Evolutionary conservation across 1,140 invertebrate species (phyloP), one percentile per base, ranked within the genome.

Genomic region (Littorina saxatilis): DNA sequence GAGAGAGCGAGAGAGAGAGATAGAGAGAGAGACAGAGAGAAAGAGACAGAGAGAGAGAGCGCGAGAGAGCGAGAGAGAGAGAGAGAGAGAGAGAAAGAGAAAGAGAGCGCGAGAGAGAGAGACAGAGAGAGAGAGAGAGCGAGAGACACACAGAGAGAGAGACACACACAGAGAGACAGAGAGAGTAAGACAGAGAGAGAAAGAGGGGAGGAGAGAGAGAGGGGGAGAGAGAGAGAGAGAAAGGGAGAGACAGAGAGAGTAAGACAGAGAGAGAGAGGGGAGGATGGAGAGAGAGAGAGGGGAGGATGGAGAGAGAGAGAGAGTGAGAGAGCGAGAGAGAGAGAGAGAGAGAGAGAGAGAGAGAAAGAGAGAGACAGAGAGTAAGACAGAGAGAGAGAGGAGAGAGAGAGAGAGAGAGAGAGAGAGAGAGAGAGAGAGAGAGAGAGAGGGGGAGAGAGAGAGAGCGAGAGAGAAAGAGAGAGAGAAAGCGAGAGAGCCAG

Each of bases 361-460:
- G 47, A n/a, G 1, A 23, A 23, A 52, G 52, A 32, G 13, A 4
- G 13, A 29, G 74, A 29, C 1, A 35, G 29, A 76, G 5, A 66
- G 7, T 9, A 66, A 5, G 17, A 47, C 43, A 47, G 7, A 47
- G 7, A 47, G 7, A 47, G 7, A 5, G 7, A 47, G 17, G 74
- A 55, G 32, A 29, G 43, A 37, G 70, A 39, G 27, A 29, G 27
- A n/a, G 74, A 76, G 29, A 50, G 52, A 76, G 74, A 29, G 32
- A 35, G 39, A 72, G 68, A 72, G 39, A 35, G 39, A 39, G 37
- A 39, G 32, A 35, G 32, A 66, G 61, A 66, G 32, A 35, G 32
- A 66, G 61, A 66, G 5, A 35, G 5, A 9, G 43, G 5, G 43
- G 17, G 43, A 47, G 43, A 47, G 43, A 47, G 43, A 47, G 43